phyloP scores from a whole-genome alignment of 1,140 invertebrate species.

The Catajapyx aquilonaris region DNA sequence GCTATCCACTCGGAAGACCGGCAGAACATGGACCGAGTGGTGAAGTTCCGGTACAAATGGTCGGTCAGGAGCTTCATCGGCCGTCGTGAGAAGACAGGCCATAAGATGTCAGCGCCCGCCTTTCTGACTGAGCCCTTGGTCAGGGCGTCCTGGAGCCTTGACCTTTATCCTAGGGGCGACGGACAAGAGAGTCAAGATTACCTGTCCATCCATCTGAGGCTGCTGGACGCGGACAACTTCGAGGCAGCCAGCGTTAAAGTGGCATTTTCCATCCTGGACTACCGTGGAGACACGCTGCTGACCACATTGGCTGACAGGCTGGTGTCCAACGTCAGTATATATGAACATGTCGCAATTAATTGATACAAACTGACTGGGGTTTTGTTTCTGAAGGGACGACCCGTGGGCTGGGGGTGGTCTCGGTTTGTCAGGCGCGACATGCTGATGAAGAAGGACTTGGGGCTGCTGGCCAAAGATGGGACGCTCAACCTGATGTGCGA shows the following conservation, averaged over 20 bases:
- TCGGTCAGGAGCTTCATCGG: not conserved
- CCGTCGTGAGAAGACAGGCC: not conserved
- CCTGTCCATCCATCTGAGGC: not conserved
- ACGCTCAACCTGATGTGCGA: not conserved
- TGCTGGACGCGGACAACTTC: not conserved
- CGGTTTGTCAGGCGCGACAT: not conserved
- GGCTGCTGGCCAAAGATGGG: not conserved
- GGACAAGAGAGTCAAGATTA: not conserved
- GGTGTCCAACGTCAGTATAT: too few species aligned
- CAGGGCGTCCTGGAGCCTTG: not conserved
- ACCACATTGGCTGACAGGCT: too few species aligned
- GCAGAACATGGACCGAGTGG: too few species aligned
- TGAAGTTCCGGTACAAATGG: not conserved
- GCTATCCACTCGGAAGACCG: too few species aligned
- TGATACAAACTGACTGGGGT: too few species aligned
- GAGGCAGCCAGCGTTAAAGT: not conserved
- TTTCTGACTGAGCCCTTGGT: not conserved
- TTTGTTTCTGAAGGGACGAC: too few species aligned
- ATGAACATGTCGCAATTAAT: too few species aligned
- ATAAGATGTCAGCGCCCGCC: not conserved
- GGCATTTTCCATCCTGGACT: not conserved
- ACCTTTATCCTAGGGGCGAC: not conserved
- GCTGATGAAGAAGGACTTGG: not conserved
- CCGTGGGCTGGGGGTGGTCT: not conserved
- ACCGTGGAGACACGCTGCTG: not conserved